Evolutionary conservation across 2,888 invertebrate genomes (phyloP), one percentile per base, ranked within the genome.

Genomic region (Melanostoma mellinum): DNA sequence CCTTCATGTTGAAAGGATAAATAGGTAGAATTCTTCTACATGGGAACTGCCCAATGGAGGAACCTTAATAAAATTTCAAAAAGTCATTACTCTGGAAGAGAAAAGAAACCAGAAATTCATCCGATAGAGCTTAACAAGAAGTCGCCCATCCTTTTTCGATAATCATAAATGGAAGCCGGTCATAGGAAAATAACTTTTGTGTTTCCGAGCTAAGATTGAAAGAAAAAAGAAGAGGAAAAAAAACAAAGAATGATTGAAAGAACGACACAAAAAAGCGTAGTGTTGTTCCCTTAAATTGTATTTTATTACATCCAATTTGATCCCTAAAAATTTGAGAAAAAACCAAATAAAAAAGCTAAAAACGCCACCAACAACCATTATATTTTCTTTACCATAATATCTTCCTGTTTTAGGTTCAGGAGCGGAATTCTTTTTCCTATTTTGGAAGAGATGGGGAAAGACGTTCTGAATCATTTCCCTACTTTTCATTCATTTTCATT

Each of bases 281-380:
- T 35, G 36, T 32, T 65, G 44, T 71, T 58, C 33, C 68, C 68
- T 38, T 30, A 56, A 79, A 69, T 72, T 76, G 50, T 77, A 68
- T 81, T 77, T 72, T 52, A 77, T 65, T 71, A 60, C 52, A 72
- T 67, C 56, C 50, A 67, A 81, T 73, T 77, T 73, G 46, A 73
- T 73, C 58, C 63, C 40, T 56, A 63, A 56, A 72, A 73, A 72
- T 61, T 56, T 67, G 8, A 35, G 35, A 40, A 46, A 8, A 38
- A 65, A 9, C 6, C 53, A 9, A 44, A 55, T 6, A 20, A n/a
- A 6, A 4, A 40, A 20, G n/a, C 3, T 35, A 2, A 3, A 33
- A 32, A 40, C 8, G 9, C 58, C 10, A 30, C 33, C 42, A 20
- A 61, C 33, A 38, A 61, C 33, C 48, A 60, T 10, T 46, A 35